A percentile compares a stretch with the other conserved stretches of the same genome.
These are phyloP conservation scores for Solenodon paradoxus DNA, from an alignment of 2,113 vertebrate genomes.

Conservation along the genomic window DNA sequence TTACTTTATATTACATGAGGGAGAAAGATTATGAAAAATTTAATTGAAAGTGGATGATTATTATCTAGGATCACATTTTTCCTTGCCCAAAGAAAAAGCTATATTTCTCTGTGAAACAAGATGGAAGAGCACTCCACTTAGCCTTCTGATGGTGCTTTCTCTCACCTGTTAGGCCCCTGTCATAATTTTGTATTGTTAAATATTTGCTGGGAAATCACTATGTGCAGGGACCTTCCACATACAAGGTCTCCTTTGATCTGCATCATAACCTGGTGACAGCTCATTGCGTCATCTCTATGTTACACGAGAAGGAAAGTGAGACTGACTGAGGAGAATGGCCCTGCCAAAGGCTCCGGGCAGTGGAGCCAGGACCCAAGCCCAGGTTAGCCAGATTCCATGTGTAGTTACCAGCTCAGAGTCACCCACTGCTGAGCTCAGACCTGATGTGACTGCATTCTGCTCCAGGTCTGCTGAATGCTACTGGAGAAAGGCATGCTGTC, in stretches of 20 bases:
- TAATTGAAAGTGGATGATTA: conserved; percentile 40
- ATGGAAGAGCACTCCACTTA: not conserved
- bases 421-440: too few relatives aligned
- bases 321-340: not conserved
- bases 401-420: not conserved
- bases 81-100: not conserved
- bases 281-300: not conserved
- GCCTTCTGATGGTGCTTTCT: not conserved
- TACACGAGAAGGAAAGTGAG: not conserved
- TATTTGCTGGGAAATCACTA: not conserved
- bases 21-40: conserved; percentile 28
- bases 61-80: conserved; percentile 30
- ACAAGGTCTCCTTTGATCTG: not conserved
- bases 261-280: not conserved
- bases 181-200: not conserved
- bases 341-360: not conserved
- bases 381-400: not conserved
- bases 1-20: conserved; percentile 18
- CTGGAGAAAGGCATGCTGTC: not conserved
- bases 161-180: not conserved
- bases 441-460: not conserved
- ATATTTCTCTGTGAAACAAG: not conserved
- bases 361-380: not conserved
- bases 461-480: not conserved
- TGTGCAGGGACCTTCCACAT: not conserved